Evolutionary conservation across 2,888 invertebrate genomes (phyloP).

Genomic region (Diaprepes abbreviatus): DNA sequence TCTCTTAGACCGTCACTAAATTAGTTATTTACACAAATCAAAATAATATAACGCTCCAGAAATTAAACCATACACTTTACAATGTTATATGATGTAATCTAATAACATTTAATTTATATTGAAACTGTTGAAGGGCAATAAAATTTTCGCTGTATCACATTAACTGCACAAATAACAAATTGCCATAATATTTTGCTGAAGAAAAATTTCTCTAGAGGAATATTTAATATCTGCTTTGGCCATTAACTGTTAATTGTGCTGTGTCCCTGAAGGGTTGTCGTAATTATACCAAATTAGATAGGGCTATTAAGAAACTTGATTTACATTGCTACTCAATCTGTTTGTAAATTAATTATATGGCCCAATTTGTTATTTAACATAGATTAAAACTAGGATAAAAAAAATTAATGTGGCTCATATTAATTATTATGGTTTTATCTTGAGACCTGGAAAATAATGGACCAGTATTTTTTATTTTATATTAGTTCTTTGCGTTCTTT

Average conservation of each 20-base stretch:
- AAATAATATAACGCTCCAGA: neutral
- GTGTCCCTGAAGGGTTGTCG: constrained; percentile 36
- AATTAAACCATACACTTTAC: neutral
- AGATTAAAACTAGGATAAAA: neutral
- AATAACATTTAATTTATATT: constrained; percentile 21
- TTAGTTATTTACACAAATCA: too few relatives aligned
- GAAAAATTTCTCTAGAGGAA: constrained; percentile 25
- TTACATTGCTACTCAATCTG: constrained; percentile 38
- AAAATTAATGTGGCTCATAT: too few relatives aligned
- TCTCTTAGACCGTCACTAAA: too few relatives aligned
- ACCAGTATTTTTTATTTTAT: too few relatives aligned
- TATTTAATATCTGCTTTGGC: constrained; percentile 33
- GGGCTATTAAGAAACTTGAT: constrained; percentile 36
- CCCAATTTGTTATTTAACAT: neutral
- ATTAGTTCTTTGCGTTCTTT: too few relatives aligned
- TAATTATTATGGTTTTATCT: too few relatives aligned
- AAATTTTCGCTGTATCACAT: constrained; percentile 9
- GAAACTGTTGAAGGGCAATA: constrained; percentile 14
- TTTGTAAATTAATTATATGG: constrained; percentile 4
- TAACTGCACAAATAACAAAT: constrained; percentile 23
- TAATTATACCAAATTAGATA: constrained; percentile 38
- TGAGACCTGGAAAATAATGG: too few relatives aligned
- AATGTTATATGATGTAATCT: neutral
- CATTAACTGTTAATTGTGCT: constrained; percentile 35
- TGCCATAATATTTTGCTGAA: constrained; percentile 3